Percentiles rank a stretch among this genome's conserved stretches.
Evolutionary conservation across 1,140 invertebrate species (phyloP).

Genomic region (Drosophila micromelanica): DNA sequence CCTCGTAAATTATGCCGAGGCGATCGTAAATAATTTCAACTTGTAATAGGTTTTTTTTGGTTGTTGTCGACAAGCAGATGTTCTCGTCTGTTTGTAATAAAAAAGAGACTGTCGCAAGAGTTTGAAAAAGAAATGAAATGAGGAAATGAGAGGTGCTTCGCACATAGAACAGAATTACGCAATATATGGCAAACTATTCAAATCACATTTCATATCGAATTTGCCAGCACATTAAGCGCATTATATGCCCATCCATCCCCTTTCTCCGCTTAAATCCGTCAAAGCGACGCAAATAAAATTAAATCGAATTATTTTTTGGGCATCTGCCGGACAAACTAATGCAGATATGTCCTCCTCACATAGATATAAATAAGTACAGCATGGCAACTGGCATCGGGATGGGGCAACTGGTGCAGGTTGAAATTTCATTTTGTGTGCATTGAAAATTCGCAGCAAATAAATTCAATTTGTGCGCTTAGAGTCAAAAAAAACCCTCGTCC

Average conservation of each 20-base stretch:
- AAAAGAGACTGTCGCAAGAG: slow-evolving; percentile 34
- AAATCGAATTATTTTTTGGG: slow-evolving; percentile 74
- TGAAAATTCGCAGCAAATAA: slow-evolving; percentile 77
- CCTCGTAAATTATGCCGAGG: slow-evolving; percentile 71
- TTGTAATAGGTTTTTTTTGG: slow-evolving; percentile 66
- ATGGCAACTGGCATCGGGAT: background rate
- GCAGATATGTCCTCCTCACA: slow-evolving; percentile 28
- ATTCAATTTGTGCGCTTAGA: slow-evolving; percentile 78
- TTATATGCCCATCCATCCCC: slow-evolving; percentile 32
- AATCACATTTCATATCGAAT: slow-evolving; percentile 51
- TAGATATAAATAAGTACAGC: background rate
- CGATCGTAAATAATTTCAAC: slow-evolving; percentile 78
- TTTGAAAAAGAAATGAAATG: background rate
- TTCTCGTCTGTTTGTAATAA: slow-evolving; percentile 50
- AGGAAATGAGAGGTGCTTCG: background rate
- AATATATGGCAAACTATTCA: slow-evolving; percentile 26
- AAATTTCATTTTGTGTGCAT: slow-evolving; percentile 65
- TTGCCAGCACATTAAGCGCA: slow-evolving; percentile 63
- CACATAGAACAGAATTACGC: no score
- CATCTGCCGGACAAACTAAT: slow-evolving; percentile 45
- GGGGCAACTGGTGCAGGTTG: slow-evolving; percentile 20
- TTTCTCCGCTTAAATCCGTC: slow-evolving; percentile 58
- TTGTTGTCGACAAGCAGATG: slow-evolving; percentile 60
- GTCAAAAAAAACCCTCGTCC: slow-evolving; percentile 35
- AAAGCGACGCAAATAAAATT: slow-evolving; percentile 81